A percentile compares a stretch with the other conserved stretches of the same genome.
Evolutionary conservation across 2,888 invertebrate species (phyloP).

Genomic region (Cepaea hortensis): DNA sequence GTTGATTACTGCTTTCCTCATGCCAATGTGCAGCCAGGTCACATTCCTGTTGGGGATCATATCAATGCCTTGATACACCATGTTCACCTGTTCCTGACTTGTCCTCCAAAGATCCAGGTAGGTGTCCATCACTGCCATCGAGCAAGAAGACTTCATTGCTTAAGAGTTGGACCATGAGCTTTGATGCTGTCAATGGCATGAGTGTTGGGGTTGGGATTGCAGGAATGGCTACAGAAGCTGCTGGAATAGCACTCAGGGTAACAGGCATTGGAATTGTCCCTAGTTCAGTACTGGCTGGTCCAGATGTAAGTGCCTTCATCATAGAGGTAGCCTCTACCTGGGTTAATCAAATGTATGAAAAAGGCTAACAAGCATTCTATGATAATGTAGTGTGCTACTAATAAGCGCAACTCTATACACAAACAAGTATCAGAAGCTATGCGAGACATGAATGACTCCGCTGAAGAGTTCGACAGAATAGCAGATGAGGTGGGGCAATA

Average conservation of each 20-base stretch:
- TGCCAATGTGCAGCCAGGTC: no score
- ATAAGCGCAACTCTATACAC: neutral
- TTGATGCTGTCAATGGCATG: neutral
- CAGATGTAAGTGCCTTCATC: neutral
- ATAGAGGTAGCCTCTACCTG: neutral
- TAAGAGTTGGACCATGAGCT: no score
- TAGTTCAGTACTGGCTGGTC: neutral
- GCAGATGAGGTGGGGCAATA: neutral
- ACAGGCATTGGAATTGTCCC: neutral
- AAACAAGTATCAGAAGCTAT: neutral
- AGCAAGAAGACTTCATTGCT: no score
- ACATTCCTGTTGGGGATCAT: no score
- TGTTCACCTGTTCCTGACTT: no score
- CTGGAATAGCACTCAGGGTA: neutral
- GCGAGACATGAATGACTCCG: neutral
- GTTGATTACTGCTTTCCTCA: no score
- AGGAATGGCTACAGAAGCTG: neutral
- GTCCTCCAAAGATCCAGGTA: no score
- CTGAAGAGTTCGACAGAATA: neutral
- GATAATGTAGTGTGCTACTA: neutral
- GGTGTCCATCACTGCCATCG: no score
- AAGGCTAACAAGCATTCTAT: neutral
- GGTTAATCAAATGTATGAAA: neutral
- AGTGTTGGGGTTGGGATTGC: neutral
- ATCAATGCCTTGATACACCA: no score